Base-by-base conservation (phyloP, 2,888 invertebrate species). In the Lycaena phlaeas region DNA sequence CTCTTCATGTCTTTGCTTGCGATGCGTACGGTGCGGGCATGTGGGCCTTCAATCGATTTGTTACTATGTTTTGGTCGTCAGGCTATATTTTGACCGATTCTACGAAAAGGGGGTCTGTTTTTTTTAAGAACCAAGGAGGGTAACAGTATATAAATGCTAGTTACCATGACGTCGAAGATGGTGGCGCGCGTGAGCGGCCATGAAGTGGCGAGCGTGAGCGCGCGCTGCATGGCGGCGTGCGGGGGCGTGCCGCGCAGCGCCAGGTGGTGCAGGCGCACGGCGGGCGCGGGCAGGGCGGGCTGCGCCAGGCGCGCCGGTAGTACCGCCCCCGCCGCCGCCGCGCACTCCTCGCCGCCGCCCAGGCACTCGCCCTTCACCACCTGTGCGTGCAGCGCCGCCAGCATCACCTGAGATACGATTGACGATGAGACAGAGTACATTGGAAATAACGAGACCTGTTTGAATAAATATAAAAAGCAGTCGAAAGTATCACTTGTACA, bases 101-200 rank as follows among this genome's bases (percentile, higher is more conserved):
- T n/a, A n/a, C n/a, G n/a, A n/a, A n/a, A n/a, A n/a, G n/a, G n/a
- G n/a, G n/a, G n/a, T n/a, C n/a, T n/a, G n/a, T n/a, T n/a, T n/a
- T n/a, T n/a, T n/a, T n/a, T n/a, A n/a, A n/a, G n/a, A n/a, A n/a
- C n/a, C n/a, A n/a, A n/a, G n/a, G n/a, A n/a, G n/a, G n/a, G n/a
- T n/a, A n/a, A n/a, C n/a, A n/a, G n/a, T n/a, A n/a, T n/a, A n/a
- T n/a, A n/a, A n/a, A n/a, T n/a, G n/a, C n/a, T n/a, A n/a, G n/a
- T 85, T 64, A 94, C 94, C 91, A 95, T 94, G 28, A 97, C 97
- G 70, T 97, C 96, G 68, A 95, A 97, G 60, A 97, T 93, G 36
- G 96, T 96, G 10, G 97, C 96, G 51, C 93, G 89, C 50, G 96
- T 95, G 40, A 97, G 86, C 18, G 96, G 96, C 97, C 97, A 97